A percentile compares a stretch with the other conserved stretches of the same genome.
phyloP scores from a whole-genome alignment of 2,888 invertebrate species.

The Zele albiditarsus region DNA sequence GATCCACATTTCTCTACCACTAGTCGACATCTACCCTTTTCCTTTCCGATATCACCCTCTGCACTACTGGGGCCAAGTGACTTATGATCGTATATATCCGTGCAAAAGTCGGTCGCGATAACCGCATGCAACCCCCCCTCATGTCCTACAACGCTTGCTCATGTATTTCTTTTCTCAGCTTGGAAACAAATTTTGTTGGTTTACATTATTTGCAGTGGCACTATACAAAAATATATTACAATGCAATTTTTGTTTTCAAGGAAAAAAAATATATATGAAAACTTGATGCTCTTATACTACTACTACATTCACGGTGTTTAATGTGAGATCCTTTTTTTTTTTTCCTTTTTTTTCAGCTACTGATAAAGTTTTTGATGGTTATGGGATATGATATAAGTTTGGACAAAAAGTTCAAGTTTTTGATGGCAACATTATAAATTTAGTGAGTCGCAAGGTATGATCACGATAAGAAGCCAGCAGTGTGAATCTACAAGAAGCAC shows the following conservation, averaged over 20 bases:
- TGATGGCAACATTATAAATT: constrained; percentile 20
- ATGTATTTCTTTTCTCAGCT: constrained; percentile 14
- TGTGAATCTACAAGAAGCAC: constrained; percentile 1
- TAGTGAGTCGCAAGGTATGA: constrained; percentile 5
- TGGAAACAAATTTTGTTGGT: constrained; percentile 18
- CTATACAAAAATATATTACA: constrained; percentile 16
- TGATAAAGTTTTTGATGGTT: background rate
- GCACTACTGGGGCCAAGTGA: constrained; percentile 23
- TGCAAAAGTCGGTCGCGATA: constrained; percentile 31
- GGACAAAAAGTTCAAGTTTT: constrained; percentile 13
- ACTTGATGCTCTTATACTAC: background rate
- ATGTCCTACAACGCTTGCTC: background rate
- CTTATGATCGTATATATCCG: constrained; percentile 40
- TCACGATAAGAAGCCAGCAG: constrained; percentile 24
- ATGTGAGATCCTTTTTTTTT: background rate
- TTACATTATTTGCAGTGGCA: background rate
- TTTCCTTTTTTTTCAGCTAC: background rate
- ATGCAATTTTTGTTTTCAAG: background rate
- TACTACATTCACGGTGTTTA: background rate
- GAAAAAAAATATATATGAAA: background rate
- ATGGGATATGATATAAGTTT: background rate
- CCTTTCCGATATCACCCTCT: constrained; percentile 32
- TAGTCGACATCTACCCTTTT: constrained; percentile 19
- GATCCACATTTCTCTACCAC: constrained; percentile 9
- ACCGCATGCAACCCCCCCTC: constrained; percentile 22